Conservation (phyloP, 2,888 invertebrate species). For the Trileptium ribeirensis region DNA sequence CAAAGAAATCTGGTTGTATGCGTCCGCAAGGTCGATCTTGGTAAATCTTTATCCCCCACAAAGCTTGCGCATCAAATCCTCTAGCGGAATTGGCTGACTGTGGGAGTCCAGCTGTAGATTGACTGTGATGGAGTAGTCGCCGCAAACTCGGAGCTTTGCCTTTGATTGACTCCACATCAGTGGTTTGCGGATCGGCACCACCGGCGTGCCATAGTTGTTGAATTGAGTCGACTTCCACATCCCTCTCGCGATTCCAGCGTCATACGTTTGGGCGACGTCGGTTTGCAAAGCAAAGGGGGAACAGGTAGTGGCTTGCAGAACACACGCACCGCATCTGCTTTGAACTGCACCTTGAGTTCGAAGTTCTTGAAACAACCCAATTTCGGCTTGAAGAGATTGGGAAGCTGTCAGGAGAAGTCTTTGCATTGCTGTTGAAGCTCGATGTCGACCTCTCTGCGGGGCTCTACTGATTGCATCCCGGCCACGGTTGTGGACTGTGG, state of each 20-base stretch:
- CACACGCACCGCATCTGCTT: background rate
- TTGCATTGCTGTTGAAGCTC: background rate
- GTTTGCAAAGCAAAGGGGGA: background rate
- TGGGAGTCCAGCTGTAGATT: slow-evolving; percentile 34
- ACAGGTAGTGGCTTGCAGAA: background rate
- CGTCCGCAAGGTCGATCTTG: background rate
- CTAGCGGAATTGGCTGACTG: slow-evolving; percentile 38
- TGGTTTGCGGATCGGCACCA: background rate
- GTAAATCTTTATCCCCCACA: slow-evolving; percentile 28
- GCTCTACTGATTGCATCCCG: background rate
- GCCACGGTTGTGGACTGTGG: background rate
- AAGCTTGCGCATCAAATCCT: slow-evolving; percentile 35
- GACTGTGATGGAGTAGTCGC: slow-evolving; percentile 20
- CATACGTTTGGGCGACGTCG: background rate
- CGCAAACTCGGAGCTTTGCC: slow-evolving; percentile 20
- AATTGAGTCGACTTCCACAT: background rate
- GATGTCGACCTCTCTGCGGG: background rate
- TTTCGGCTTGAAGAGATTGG: background rate
- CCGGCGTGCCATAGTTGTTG: background rate
- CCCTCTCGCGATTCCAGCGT: background rate
- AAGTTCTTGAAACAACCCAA: background rate
- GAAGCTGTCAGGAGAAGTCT: background rate
- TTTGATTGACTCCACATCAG: background rate
- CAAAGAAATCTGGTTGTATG: background rate
- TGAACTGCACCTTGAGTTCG: background rate